Evolutionary conservation across 2,113 vertebrate species (phyloP), one percentile per base, ranked within the genome.

Genomic region (Ailuropoda melanoleuca): DNA sequence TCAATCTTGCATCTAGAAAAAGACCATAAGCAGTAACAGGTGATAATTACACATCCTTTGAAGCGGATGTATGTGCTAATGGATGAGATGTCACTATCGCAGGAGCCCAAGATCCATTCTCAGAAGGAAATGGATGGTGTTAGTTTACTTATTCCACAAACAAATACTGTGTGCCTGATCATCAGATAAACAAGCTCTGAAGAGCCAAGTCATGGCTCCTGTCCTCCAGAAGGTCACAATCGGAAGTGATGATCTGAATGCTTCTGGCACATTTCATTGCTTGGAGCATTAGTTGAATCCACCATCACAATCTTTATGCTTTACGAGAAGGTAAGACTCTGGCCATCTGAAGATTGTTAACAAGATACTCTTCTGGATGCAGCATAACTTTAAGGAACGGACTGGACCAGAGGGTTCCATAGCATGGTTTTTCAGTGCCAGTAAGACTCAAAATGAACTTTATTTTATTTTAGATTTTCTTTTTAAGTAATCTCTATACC

Each of bases 11-110:
- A 96, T 85, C 92, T 88, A 97, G 72, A 96, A 96, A 96, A 97
- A 93, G 80, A 93, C 10, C 84, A 39, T 50, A 82, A 89, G 90
- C 95, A 97, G 4, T 87, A 95, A 93, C 50, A 85, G 75, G 92
- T 93, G 97, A 95, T 95, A 96, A 97, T 96, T 96, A 95, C n/a
- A 75, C 58, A 94, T 58, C 50, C 88, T 97, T 97, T 97, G 87
- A 97, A 95, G 90, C 39, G 24, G 53, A 56, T 55, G 37, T 46
- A 92, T 17, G 70, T 97, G 95, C 50, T 95, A 92, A 97, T 58
- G 43, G 60, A 84, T 74, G 83, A 96, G 77, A 56, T 91, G 34
- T 26, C 87, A 89, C 89, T 66, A 66, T 17, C 66, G 23, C 6
- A 77, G 37, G 14, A 78, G 74, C 53, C 37, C 55, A 26, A 77